Base-by-base conservation (phyloP, 2,797 vertebrate species). In the Euthynnus affinis region DNA sequence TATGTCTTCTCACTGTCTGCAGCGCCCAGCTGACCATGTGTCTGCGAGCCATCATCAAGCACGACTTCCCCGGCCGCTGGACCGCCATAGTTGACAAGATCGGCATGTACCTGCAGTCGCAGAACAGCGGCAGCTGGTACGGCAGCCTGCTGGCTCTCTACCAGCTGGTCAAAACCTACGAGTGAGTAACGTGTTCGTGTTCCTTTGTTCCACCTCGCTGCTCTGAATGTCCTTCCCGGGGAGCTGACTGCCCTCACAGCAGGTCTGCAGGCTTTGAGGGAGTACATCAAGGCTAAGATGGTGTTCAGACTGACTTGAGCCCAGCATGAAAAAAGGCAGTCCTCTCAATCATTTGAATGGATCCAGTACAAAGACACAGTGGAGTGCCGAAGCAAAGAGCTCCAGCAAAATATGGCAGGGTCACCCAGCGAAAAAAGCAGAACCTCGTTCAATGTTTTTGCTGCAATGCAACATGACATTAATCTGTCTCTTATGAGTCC, bases 141-240 rank as follows among this genome's bases (percentile, higher is more conserved):
- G 98, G 98, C 71, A 97, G 96, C 89, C 95, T 99, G 67, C 92
- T 99, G 46, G 97, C 97, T 32, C 96, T 99, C 1, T 98, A 99
- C 90, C 98, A 99, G 85, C 95, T 99, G 71, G 98, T 99, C 93
- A 99, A 99, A 94, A 99, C 97, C n/a, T 99, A 99, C 0, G 98
- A 99, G 98, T 99, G 92, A 98, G 98, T 97, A 59, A 49, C 8
- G 4, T 20, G 1, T 37, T 46, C 7, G 1, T 48, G 48, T 49
- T 40, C 13, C 29, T 77, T 14, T 23, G 18, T 40, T 69, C 13
- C 20, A 49, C 37, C 9, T 51, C 51, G 3, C 3, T 0, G 0
- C 56, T 53, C 62, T 70, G 22, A 60, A 15, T 46, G 48, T 57
- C 52, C n/a, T 20, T 40, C 27, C 22, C 44, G 29, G 9, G 49